Conservation (phyloP, 1,140 invertebrate species). For the Nixonia krombeini region DNA sequence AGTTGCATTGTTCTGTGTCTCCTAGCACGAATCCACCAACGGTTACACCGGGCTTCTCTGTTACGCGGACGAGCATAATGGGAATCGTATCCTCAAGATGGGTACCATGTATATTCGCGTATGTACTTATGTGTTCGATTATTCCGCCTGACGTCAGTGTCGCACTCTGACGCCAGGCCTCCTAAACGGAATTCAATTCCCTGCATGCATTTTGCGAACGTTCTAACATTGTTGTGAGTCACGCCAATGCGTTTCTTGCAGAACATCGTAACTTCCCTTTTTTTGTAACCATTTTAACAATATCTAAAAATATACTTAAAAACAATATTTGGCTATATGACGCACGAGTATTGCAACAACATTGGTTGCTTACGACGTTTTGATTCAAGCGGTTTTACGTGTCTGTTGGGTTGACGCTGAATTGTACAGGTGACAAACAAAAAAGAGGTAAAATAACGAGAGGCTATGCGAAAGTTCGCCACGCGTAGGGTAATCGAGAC, state of each 20-base stretch:
- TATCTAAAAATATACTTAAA: too few species aligned
- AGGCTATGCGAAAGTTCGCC: too few species aligned
- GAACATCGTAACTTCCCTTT: not conserved
- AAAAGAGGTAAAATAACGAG: too few species aligned
- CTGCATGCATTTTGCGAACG: not conserved
- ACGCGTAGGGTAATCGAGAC: too few species aligned
- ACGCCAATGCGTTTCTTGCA: not conserved
- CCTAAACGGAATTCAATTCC: constrained; percentile 11
- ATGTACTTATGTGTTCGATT: constrained; percentile 13
- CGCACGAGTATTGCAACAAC: too few species aligned
- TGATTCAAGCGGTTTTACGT: too few species aligned
- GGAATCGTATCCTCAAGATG: constrained; percentile 17
- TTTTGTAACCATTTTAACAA: not conserved
- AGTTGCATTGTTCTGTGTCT: not conserved
- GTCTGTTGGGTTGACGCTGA: too few species aligned
- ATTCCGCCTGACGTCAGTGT: constrained; percentile 19
- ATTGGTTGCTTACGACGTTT: too few species aligned
- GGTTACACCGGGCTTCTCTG: constrained; percentile 21
- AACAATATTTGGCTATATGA: too few species aligned
- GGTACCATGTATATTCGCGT: constrained; percentile 6
- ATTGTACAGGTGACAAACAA: too few species aligned
- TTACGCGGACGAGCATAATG: constrained; percentile 9
- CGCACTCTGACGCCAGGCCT: constrained; percentile 19
- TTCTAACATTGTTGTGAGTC: not conserved
- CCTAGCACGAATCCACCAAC: constrained; percentile 4